These are phyloP conservation scores for Candoia aspera DNA, from an alignment of 2,113 vertebrate genomes.

Conservation along the genomic window DNA sequence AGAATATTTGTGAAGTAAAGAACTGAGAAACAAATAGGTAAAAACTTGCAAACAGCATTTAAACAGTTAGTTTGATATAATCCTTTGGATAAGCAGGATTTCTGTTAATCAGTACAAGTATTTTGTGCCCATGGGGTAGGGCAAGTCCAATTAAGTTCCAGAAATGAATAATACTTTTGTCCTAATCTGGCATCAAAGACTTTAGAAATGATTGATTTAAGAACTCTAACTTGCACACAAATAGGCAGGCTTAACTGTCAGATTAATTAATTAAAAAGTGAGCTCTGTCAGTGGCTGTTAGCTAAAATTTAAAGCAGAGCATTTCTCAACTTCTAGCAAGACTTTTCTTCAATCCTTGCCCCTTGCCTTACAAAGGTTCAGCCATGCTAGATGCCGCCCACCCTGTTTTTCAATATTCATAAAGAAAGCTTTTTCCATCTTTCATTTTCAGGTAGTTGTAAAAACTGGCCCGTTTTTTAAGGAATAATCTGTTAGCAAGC, in stretches of 20 bases:
- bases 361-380: not conserved
- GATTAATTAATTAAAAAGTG: not conserved
- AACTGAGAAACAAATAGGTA: not conserved
- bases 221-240: not conserved
- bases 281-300: not conserved
- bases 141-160: not conserved
- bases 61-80: not conserved
- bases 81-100: not conserved
- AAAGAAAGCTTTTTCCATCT: not conserved
- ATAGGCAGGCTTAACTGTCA: not conserved
- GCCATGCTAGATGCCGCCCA: not conserved
- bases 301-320: not conserved
- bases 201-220: not conserved
- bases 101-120: not conserved
- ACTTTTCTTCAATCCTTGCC: not conserved
- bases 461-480: not conserved
- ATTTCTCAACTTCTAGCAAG: not conserved
- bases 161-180: not conserved
- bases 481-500: not conserved
- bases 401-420: not conserved
- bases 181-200: not conserved
- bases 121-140: not conserved
- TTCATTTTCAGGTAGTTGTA: not conserved
- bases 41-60: not conserved
- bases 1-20: not conserved